Percentiles rank a stretch among this genome's conserved stretches.
Conservation (phyloP, 2,113 vertebrate species). For the Ibidorhyncha struthersii region DNA sequence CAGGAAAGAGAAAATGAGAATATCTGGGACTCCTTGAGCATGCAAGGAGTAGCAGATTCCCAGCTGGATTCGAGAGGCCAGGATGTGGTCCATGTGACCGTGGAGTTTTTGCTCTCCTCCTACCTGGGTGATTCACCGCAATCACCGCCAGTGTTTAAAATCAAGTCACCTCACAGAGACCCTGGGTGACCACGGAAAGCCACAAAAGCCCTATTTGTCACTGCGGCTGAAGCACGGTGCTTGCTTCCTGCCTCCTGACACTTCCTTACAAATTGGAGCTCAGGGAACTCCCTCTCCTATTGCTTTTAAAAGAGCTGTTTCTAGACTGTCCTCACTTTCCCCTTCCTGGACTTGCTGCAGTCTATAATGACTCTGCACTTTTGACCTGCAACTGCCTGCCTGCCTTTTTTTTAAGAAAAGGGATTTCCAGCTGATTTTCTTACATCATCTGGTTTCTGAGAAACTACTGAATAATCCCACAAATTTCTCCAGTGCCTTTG, state of each 20-base stretch:
- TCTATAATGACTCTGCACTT: neutral
- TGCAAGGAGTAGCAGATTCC: neutral
- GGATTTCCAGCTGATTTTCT: neutral
- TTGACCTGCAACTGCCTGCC: neutral
- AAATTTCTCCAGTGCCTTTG: neutral
- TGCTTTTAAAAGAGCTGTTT: neutral
- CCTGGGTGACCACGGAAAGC: neutral
- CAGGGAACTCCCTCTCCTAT: neutral
- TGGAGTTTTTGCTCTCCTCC: neutral
- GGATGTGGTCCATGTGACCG: accelerated
- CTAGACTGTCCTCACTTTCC: neutral
- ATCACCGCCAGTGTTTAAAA: neutral
- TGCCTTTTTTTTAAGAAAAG: neutral
- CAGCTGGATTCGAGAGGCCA: neutral
- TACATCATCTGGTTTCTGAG: neutral
- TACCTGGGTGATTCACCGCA: neutral
- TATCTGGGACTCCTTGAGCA: neutral
- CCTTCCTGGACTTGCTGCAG: neutral
- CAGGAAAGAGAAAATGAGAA: neutral
- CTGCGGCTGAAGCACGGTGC: neutral
- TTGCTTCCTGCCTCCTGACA: neutral
- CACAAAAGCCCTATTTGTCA: neutral
- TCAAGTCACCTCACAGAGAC: neutral
- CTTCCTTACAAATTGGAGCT: neutral
- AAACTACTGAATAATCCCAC: neutral